Conservation (phyloP, 2,797 vertebrate species). For the Phoxinus dragarum region DNA sequence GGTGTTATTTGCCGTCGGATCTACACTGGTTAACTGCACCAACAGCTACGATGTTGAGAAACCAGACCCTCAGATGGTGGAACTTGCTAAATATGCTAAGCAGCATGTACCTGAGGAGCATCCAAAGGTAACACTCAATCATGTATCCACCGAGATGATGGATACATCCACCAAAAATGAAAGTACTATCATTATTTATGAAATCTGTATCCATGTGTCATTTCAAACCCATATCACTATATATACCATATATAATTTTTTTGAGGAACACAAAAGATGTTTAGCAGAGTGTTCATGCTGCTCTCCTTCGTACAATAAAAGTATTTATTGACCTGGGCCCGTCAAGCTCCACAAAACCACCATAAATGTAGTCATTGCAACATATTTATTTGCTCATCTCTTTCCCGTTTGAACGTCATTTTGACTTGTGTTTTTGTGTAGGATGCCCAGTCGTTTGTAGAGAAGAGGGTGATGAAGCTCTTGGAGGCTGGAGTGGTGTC, state of each 20-base stretch:
- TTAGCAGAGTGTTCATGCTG: not conserved
- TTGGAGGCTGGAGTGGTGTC: conserved; percentile 90
- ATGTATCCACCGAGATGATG: no score
- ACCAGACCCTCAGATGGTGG: conserved; percentile 94
- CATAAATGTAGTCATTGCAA: not conserved
- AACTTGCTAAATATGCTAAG: conserved; percentile 97
- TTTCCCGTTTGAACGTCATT: not conserved
- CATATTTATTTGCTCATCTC: not conserved
- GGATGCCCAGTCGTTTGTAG: conserved; percentile 88
- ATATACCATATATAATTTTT: no score
- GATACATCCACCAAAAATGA: not conserved
- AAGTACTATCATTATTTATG: not conserved
- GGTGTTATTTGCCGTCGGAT: conserved; percentile 92
- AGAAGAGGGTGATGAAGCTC: conserved; percentile 87
- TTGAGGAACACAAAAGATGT: not conserved
- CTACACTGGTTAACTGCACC: conserved; percentile 95
- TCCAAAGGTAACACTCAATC: conserved; percentile 84
- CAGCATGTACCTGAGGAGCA: conserved; percentile 97
- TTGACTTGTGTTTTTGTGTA: conserved; percentile 62
- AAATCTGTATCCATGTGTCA: not conserved
- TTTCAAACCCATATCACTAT: not conserved
- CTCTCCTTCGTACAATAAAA: not conserved
- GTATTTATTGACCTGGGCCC: not conserved
- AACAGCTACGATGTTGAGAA: conserved; percentile 96
- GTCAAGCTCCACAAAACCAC: not conserved